A percentile compares a stretch with the other conserved stretches of the same genome.
These are phyloP conservation scores for Melanotaenia pygmaea DNA, from an alignment of 2,797 vertebrate species.

Conservation along the genomic window DNA sequence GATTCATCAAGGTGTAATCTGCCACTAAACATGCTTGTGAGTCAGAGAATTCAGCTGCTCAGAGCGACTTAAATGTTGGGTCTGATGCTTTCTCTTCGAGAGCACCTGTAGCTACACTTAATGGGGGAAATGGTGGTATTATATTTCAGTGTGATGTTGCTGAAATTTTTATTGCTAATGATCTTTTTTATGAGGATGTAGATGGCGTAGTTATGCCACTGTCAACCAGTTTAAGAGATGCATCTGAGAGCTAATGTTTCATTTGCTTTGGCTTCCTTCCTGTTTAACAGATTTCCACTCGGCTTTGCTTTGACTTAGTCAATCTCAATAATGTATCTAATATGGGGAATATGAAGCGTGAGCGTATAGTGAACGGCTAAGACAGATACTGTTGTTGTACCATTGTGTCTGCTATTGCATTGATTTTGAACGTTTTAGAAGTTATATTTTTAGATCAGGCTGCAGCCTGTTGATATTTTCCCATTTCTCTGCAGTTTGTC, in stretches of 20 bases:
- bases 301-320: not conserved
- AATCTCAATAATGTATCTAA: not conserved
- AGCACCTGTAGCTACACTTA: not conserved
- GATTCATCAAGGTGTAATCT: conserved; percentile 23
- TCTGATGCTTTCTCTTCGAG: conserved; percentile 21
- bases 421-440: not conserved
- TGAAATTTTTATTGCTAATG: not conserved
- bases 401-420: not conserved
- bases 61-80: conserved; percentile 13
- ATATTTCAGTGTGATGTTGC: not conserved
- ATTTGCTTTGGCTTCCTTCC: not conserved
- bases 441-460: not conserved
- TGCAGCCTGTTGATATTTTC: not conserved
- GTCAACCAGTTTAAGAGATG: not conserved
- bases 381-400: not conserved
- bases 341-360: not conserved
- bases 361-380: not conserved
- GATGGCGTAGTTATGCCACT: conserved; percentile 2
- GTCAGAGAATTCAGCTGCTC: not conserved
- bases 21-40: conserved; percentile 16
- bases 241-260: not conserved
- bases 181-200: conserved; percentile 1
- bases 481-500: not conserved
- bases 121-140: not conserved
- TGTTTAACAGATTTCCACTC: not conserved